Percentiles rank a stretch among this genome's conserved stretches.
phyloP scores from a whole-genome alignment of 2,113 vertebrate genomes.

The Psilopsiagon aurifrons region DNA sequence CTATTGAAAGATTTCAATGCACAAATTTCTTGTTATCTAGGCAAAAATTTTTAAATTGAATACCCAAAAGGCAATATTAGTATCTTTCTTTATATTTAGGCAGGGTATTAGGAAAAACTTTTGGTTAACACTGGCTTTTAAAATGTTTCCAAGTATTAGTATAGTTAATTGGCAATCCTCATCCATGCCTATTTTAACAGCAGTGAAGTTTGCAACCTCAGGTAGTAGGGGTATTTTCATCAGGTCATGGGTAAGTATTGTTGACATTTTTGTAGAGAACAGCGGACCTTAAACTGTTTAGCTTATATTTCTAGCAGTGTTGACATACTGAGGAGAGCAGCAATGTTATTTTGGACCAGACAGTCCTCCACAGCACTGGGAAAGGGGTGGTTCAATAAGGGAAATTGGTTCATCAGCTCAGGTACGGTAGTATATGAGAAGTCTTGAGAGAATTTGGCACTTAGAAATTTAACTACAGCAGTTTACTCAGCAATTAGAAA shows the following conservation, averaged over 20 bases:
- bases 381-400: background rate
- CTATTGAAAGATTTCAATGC: accelerated
- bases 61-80: background rate
- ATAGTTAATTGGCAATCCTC: background rate
- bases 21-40: background rate
- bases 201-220: background rate
- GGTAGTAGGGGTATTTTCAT: background rate
- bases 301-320: background rate
- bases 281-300: background rate
- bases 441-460: conserved; percentile 65
- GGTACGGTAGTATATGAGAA: conserved; percentile 14
- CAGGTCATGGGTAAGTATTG: background rate
- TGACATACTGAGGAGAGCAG: background rate
- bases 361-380: background rate
- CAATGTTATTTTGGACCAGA: background rate
- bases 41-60: background rate
- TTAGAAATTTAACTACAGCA: conserved; percentile 67
- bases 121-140: background rate
- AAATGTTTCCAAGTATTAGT: background rate
- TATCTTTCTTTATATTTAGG: background rate
- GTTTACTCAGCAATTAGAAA: conserved; percentile 56
- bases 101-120: accelerated
- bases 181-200: background rate
- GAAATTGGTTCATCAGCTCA: conserved; percentile 24
- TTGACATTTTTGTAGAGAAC: background rate